Conservation (phyloP, 2,113 vertebrate species). For the Cynopterus brachyotis region DNA sequence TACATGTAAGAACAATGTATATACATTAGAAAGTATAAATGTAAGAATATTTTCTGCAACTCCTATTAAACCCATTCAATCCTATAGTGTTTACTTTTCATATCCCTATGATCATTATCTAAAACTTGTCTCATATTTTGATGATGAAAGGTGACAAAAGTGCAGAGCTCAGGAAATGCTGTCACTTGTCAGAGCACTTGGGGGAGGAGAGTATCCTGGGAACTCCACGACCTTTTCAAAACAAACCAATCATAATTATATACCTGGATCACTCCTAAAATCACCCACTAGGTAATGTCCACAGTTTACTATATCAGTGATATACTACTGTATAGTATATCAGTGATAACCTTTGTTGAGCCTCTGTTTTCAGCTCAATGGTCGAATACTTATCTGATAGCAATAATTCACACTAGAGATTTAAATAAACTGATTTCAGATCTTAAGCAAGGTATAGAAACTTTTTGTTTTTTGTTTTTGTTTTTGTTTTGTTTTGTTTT, state of each 20-base stretch:
- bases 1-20: not conserved
- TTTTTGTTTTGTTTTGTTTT: too few relatives aligned
- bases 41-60: not conserved
- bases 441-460: not conserved
- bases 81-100: not conserved
- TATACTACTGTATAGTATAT: not conserved
- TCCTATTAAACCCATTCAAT: not conserved
- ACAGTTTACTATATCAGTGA: not conserved
- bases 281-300: not conserved
- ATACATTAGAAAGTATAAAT: not conserved
- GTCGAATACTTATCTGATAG: not conserved
- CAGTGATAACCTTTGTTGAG: not conserved
- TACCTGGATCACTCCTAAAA: not conserved
- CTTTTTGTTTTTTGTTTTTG: too few relatives aligned
- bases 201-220: not conserved
- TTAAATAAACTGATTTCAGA: not conserved
- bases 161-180: not conserved
- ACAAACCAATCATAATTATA: not conserved
- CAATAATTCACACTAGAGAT: constrained; percentile 4
- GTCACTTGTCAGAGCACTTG: not conserved
- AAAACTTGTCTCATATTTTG: not conserved
- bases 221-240: not conserved
- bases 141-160: not conserved
- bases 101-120: not conserved
- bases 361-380: not conserved